Percentiles rank a stretch among this genome's conserved stretches.
These are phyloP conservation scores for Drosophila cardini DNA, from an alignment of 1,140 invertebrate species.

Conservation along the genomic window DNA sequence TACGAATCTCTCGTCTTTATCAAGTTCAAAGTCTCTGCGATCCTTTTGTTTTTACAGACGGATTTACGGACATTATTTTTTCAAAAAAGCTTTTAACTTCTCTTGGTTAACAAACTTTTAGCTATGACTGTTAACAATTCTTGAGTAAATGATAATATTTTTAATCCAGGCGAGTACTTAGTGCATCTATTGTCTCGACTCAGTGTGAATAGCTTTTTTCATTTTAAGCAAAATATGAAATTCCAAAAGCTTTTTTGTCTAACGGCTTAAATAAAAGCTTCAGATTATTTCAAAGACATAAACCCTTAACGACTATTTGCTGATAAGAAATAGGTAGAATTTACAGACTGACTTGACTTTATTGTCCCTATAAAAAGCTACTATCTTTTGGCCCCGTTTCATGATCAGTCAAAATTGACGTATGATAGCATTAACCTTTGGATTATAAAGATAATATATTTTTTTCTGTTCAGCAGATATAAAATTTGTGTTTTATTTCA, in stretches of 20 bases:
- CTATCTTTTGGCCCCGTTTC: background rate
- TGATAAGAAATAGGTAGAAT: too few relatives aligned
- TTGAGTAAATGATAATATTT: background rate
- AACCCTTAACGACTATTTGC: too few relatives aligned
- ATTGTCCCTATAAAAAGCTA: background rate
- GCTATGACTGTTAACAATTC: background rate
- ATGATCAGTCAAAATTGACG: background rate
- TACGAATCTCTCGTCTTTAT: too few relatives aligned
- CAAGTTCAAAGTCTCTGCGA: too few relatives aligned
- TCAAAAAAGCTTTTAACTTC: too few relatives aligned
- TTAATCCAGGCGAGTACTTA: conserved; percentile 1
- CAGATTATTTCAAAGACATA: background rate
- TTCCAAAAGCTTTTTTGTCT: background rate
- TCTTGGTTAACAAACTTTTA: background rate
- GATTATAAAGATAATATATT: background rate
- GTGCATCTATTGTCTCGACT: conserved; percentile 7
- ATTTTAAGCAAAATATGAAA: background rate
- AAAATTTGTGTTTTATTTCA: conserved; percentile 2
- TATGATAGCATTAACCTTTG: background rate
- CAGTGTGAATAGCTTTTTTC: background rate
- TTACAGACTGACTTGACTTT: background rate
- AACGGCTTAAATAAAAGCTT: background rate
- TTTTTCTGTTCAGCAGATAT: background rate
- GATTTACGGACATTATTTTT: too few relatives aligned
- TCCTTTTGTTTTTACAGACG: too few relatives aligned